A percentile compares a stretch with the other conserved stretches of the same genome.
Evolutionary conservation across 2,797 vertebrate species (phyloP).

Genomic region (Prionace glauca): DNA sequence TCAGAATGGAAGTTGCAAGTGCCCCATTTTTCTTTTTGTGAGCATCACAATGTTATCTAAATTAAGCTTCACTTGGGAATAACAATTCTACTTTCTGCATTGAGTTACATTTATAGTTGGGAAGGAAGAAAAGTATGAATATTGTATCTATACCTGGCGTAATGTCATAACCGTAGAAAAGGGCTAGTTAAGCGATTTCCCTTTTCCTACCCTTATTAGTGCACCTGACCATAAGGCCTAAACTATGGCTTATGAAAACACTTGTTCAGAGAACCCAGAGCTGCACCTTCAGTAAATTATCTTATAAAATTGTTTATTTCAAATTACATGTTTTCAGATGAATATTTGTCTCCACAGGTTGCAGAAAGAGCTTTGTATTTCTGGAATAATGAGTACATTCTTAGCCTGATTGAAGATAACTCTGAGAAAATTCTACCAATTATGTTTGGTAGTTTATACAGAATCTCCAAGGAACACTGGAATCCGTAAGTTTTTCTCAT

Average conservation of each 20-base stretch:
- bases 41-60: not conserved
- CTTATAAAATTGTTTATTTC: not conserved
- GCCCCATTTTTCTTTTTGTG: not conserved
- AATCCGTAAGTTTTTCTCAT: conserved; percentile 74
- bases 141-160: not conserved
- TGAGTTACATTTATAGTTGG: not conserved
- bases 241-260: not conserved
- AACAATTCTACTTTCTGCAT: not conserved
- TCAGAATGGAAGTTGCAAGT: not conserved
- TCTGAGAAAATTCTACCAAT: conserved; percentile 89
- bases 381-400: conserved; percentile 98
- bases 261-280: not conserved
- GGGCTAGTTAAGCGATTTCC: not conserved
- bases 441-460: conserved; percentile 94
- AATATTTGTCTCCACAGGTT: conserved; percentile 63
- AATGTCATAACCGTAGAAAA: not conserved
- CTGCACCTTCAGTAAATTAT: not conserved
- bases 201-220: not conserved
- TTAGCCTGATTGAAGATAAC: conserved; percentile 97
- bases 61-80: not conserved
- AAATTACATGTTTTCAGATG: not conserved
- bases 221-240: not conserved
- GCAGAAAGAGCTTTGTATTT: conserved; percentile 93
- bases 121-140: not conserved
- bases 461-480: conserved; percentile 99